phyloP scores from a whole-genome alignment of 2,888 invertebrate genomes.

The Stenurella melanura region DNA sequence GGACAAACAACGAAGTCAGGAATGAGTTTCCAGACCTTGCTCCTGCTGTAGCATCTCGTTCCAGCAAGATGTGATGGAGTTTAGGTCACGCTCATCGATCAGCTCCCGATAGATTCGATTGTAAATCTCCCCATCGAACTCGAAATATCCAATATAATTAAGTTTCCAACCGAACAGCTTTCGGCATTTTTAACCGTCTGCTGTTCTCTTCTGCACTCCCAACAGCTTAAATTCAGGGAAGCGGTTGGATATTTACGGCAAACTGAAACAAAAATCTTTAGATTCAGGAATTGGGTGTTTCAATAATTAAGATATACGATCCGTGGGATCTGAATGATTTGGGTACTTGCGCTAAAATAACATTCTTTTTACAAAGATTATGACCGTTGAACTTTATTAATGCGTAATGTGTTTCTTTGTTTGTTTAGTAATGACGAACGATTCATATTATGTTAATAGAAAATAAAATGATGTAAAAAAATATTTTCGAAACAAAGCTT shows the following conservation, averaged over 20 bases:
- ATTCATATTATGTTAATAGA: too few species aligned
- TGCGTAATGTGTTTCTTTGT: too few species aligned
- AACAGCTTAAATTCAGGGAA: conserved; percentile 23
- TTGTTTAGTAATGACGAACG: too few species aligned
- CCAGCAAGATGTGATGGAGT: conserved; percentile 46
- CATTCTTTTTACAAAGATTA: too few species aligned
- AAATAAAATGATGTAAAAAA: too few species aligned
- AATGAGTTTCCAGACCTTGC: conserved; percentile 42
- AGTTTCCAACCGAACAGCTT: conserved; percentile 70
- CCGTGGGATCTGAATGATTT: too few species aligned
- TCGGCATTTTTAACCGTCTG: conserved; percentile 64
- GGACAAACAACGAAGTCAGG: conserved; percentile 30
- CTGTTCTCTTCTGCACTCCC: conserved; percentile 28
- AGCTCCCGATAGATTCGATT: conserved; percentile 67
- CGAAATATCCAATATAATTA: conserved; percentile 72
- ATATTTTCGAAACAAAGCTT: too few species aligned
- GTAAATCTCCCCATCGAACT: conserved; percentile 68
- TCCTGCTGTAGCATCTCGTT: conserved; percentile 25
- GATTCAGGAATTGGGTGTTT: not conserved
- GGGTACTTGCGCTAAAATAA: too few species aligned
- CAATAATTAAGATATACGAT: not conserved
- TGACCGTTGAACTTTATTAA: too few species aligned
- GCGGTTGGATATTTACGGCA: conserved; percentile 17
- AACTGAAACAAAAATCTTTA: not conserved
- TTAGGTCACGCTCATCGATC: conserved; percentile 64